Conservation (phyloP, 2,888 invertebrate species). For the Lordiphosa fenestrarum region DNA sequence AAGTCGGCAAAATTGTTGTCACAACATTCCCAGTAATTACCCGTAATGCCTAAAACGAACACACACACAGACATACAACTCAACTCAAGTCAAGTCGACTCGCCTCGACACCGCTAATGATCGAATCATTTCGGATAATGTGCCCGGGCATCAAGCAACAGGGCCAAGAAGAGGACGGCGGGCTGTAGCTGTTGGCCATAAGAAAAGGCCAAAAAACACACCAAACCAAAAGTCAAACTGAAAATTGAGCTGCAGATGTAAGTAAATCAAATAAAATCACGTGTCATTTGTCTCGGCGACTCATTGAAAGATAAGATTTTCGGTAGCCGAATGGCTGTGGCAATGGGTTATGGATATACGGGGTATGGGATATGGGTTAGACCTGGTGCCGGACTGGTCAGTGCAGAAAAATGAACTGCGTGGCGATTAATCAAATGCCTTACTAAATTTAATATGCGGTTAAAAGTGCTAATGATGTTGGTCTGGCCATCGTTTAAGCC, state of each 20-base stretch:
- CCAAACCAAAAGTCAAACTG: conserved; percentile 64
- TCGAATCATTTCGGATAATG: conserved; percentile 72
- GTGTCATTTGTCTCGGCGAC: conserved; percentile 68
- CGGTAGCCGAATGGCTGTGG: conserved; percentile 17
- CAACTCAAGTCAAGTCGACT: conserved; percentile 3
- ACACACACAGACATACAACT: conserved; percentile 15
- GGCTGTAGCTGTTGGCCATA: conserved; percentile 53
- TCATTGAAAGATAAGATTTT: conserved; percentile 70
- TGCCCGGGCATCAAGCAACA: conserved; percentile 36
- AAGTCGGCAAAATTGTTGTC: conserved; percentile 61
- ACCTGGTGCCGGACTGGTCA: conserved; percentile 19
- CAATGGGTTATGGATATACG: background rate
- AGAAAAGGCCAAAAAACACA: conserved; percentile 41
- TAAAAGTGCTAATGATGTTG: conserved; percentile 74
- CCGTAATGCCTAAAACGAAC: conserved; percentile 59
- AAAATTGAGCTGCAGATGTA: conserved; percentile 74
- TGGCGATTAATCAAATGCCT: conserved; percentile 63
- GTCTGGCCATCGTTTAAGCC: conserved; percentile 64
- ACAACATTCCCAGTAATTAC: conserved; percentile 71
- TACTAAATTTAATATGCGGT: conserved; percentile 75
- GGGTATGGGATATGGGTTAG: background rate
- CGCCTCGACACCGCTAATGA: conserved; percentile 63
- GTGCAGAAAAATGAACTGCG: conserved; percentile 44
- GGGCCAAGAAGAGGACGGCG: conserved; percentile 20
- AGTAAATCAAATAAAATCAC: conserved; percentile 77